phyloP scores from a whole-genome alignment of 2,797 vertebrate genomes.

The Sebastes matsubarae region DNA sequence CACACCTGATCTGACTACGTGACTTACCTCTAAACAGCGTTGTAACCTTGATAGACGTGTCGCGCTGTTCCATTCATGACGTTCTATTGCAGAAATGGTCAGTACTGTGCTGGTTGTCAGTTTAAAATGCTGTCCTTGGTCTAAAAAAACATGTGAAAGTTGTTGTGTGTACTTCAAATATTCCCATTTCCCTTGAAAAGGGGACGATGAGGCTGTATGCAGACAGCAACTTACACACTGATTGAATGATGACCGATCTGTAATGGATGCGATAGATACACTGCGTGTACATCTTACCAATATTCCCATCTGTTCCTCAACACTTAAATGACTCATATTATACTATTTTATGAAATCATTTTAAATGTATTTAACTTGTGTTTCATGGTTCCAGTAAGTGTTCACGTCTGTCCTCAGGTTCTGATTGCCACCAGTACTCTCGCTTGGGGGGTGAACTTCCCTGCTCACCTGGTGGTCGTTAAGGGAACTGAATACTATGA shows the following conservation, averaged over 20 bases:
- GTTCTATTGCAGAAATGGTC: background rate
- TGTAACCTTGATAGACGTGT: background rate
- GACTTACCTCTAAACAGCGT: fast-evolving
- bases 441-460: constrained; percentile 99
- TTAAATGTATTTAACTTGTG: too few species aligned
- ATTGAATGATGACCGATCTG: background rate
- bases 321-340: background rate
- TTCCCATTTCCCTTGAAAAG: background rate
- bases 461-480: constrained; percentile 96
- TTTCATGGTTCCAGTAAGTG: background rate
- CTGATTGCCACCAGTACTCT: constrained; percentile 98
- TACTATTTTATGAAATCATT: background rate
- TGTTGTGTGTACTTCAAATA: background rate
- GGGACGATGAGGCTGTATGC: background rate
- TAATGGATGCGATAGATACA: background rate
- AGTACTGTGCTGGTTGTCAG: background rate
- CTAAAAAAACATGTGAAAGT: background rate
- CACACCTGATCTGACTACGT: background rate
- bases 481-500: constrained; percentile 98
- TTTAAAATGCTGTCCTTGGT: background rate
- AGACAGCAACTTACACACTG: background rate
- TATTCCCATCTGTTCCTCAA: background rate
- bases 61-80: background rate
- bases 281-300: background rate
- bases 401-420: constrained; percentile 80